These are phyloP conservation scores for Trypoxylon attenuatum DNA, from an alignment of 2,888 invertebrate species.

Conservation along the genomic window DNA sequence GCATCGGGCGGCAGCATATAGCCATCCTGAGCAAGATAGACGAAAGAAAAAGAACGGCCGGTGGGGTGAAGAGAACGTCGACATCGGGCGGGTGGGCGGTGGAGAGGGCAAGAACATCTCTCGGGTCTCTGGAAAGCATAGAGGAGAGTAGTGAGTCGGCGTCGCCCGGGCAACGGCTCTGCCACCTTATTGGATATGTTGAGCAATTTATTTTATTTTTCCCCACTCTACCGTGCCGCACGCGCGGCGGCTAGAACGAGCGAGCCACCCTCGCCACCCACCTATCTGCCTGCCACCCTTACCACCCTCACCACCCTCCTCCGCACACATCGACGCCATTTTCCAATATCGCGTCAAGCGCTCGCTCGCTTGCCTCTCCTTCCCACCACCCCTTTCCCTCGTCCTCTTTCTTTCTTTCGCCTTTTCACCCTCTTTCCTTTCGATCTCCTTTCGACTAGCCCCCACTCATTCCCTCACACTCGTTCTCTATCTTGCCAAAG, in stretches of 20 bases:
- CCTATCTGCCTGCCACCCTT: conserved; percentile 26
- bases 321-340: conserved; percentile 71
- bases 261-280: conserved; percentile 38
- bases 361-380: conserved; percentile 40
- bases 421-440: conserved; percentile 42
- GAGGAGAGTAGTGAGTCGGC: conserved; percentile 62
- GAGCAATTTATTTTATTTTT: conserved; percentile 74
- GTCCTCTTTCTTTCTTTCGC: conserved; percentile 32
- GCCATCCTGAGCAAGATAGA: conserved; percentile 1
- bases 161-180: conserved; percentile 73
- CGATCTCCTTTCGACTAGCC: conserved; percentile 13
- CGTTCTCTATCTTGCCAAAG: conserved; percentile 9
- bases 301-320: conserved; percentile 53
- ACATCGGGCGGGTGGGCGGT: conserved; percentile 1
- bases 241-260: conserved; percentile 8
- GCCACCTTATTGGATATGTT: conserved; percentile 75
- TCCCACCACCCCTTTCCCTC: conserved; percentile 12
- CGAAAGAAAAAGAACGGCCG: not conserved
- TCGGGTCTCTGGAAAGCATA: conserved; percentile 55
- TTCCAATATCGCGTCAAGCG: conserved; percentile 72
- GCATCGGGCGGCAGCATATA: conserved; percentile 1
- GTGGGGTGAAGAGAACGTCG: conserved; percentile 17
- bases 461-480: not conserved
- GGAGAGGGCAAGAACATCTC: conserved; percentile 46
- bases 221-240: conserved; percentile 41